A percentile compares a stretch with the other conserved stretches of the same genome.
phyloP scores from a whole-genome alignment of 2,113 vertebrate genomes.

The Alouatta palliata region DNA sequence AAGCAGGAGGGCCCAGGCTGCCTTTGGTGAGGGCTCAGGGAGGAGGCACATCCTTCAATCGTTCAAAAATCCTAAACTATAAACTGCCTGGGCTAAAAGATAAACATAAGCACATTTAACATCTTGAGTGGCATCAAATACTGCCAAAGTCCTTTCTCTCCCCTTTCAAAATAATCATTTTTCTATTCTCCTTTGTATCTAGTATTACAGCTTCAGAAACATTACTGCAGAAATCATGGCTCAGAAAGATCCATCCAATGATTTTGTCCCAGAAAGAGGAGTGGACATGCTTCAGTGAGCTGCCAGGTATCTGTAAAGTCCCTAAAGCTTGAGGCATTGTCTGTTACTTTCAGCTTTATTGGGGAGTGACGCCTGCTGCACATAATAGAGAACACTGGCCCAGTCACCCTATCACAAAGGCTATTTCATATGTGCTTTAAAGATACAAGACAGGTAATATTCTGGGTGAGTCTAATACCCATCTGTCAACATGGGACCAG shows the following conservation, averaged over 20 bases:
- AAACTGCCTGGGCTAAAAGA: neutral
- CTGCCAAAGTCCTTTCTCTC: neutral
- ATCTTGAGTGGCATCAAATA: neutral
- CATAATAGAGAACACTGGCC: neutral
- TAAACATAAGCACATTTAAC: conserved; percentile 2
- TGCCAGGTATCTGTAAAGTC: neutral
- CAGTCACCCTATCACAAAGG: neutral
- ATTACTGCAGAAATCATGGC: neutral
- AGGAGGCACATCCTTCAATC: neutral
- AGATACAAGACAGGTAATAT: neutral
- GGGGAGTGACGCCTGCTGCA: neutral
- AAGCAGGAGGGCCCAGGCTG: neutral
- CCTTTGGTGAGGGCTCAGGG: neutral
- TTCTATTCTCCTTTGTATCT: neutral
- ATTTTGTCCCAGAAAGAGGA: neutral
- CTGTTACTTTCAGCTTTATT: neutral
- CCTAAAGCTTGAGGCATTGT: neutral
- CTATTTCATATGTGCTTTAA: neutral
- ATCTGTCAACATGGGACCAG: neutral
- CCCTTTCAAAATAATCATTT: neutral
- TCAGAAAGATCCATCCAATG: neutral
- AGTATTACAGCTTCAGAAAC: neutral
- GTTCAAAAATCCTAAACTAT: neutral
- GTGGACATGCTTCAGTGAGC: neutral
- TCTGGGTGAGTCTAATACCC: neutral